Conservation (phyloP, 2,797 vertebrate genomes). For the Rhabdomys pumilio region DNA sequence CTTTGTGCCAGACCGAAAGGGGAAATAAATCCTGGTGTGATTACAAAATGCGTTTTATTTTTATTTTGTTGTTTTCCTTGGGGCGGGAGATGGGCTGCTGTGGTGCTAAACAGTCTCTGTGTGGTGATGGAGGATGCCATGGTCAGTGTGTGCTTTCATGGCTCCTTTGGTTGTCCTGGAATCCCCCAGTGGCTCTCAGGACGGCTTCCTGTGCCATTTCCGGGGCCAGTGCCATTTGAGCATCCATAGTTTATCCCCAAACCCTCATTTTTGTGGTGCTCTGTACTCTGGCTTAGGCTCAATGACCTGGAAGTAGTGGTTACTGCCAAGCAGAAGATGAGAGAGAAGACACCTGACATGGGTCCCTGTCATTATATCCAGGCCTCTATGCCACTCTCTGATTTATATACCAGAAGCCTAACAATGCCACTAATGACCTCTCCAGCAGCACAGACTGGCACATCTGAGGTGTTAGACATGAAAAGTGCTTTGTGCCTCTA, state of each 20-base stretch:
- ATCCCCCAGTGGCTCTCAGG: background rate
- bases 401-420: constrained; percentile 25
- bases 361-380: background rate
- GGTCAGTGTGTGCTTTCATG: fast-evolving
- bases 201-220: background rate
- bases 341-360: background rate
- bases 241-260: background rate
- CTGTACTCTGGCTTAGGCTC: background rate
- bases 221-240: background rate
- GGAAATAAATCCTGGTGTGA: background rate
- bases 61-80: constrained; percentile 23
- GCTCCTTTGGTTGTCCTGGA: background rate
- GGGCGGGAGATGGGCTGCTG: background rate
- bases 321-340: background rate
- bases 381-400: background rate
- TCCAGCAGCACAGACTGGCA: constrained; percentile 9
- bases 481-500: constrained; percentile 26
- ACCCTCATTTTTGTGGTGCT: background rate
- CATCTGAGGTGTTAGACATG: constrained; percentile 12
- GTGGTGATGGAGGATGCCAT: background rate
- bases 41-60: constrained; percentile 21
- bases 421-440: constrained; percentile 35
- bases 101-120: background rate
- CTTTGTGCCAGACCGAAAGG: constrained; percentile 29
- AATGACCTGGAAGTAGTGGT: background rate